Conservation (phyloP, 2,888 invertebrate genomes). For the Glaucopsyche alexis region DNA sequence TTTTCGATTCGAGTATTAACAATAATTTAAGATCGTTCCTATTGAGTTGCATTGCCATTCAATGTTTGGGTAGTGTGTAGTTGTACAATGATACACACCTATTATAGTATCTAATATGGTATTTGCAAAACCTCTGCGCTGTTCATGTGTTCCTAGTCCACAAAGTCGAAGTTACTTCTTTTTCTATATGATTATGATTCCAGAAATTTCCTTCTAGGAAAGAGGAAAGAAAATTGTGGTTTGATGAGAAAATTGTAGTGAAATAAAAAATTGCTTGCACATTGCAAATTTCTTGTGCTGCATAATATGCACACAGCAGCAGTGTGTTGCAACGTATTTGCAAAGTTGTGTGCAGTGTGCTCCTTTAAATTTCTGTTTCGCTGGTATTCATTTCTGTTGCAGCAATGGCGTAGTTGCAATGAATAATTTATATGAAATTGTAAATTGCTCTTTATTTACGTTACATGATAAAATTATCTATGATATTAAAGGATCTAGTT, state of each 20-base stretch:
- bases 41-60: too few species aligned
- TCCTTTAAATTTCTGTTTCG: background rate
- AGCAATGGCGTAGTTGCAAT: slow-evolving; percentile 3
- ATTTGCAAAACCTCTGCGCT: background rate
- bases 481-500: too few species aligned
- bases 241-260: background rate
- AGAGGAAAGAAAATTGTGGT: slow-evolving; percentile 3
- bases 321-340: background rate
- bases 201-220: slow-evolving; percentile 13
- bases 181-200: slow-evolving; percentile 3
- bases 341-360: background rate
- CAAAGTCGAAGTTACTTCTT: slow-evolving; percentile 20
- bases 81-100: too few species aligned
- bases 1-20: too few species aligned
- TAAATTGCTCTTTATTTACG: background rate
- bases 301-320: background rate
- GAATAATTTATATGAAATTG: background rate
- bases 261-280: background rate
- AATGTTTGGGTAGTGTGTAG: too few species aligned
- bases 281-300: background rate
- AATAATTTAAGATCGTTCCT: too few species aligned
- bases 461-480: too few species aligned
- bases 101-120: background rate
- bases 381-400: background rate
- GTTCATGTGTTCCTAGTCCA: slow-evolving; percentile 29